phyloP scores from a whole-genome alignment of 2,113 vertebrate species.

The Meriones unguiculatus region DNA sequence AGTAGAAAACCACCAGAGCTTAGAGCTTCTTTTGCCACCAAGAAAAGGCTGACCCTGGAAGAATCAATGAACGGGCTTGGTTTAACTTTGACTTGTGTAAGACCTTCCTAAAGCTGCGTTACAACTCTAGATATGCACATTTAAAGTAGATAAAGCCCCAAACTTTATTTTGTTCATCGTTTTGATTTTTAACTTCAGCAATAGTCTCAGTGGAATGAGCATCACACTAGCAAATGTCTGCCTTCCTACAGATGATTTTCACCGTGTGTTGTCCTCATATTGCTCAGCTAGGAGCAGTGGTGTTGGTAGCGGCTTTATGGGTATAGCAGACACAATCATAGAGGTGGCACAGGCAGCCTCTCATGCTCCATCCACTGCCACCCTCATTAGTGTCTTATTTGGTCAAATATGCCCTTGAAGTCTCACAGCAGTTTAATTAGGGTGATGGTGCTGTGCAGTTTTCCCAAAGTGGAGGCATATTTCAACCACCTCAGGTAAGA shows the following conservation, averaged over 20 bases:
- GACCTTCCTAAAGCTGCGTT: neutral
- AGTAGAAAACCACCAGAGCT: neutral
- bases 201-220: neutral
- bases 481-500: neutral
- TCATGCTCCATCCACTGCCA: neutral
- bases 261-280: neutral
- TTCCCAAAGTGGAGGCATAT: neutral
- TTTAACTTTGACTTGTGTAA: neutral
- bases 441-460: neutral
- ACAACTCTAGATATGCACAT: neutral
- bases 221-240: neutral
- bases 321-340: accelerated
- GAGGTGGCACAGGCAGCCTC: no score
- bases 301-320: no score
- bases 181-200: neutral
- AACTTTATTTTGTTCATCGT: neutral
- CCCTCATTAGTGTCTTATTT: neutral
- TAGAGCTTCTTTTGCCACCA: neutral
- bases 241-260: neutral
- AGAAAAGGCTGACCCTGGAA: neutral
- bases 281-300: neutral
- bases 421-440: neutral
- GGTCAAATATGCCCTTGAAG: neutral
- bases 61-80: neutral
- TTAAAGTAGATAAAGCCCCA: neutral